phyloP scores from a whole-genome alignment of 1,140 invertebrate genomes.

The Drosophila nannoptera region DNA sequence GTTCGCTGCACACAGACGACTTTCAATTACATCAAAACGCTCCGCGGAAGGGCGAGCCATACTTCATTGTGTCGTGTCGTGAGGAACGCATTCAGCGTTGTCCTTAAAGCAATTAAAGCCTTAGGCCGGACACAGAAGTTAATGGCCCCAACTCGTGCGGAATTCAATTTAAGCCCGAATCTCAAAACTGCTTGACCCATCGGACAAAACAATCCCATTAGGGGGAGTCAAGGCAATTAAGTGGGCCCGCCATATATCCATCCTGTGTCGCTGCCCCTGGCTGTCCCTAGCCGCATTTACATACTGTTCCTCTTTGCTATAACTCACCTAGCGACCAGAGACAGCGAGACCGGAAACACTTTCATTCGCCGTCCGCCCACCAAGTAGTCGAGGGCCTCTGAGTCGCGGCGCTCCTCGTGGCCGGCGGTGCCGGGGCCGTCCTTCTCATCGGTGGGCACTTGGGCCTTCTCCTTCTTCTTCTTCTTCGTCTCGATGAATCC shows the following conservation, averaged over 20 bases:
- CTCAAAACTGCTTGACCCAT: constrained; percentile 20
- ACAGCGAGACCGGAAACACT: constrained; percentile 88
- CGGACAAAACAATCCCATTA: constrained; percentile 13
- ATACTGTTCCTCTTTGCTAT: constrained; percentile 35
- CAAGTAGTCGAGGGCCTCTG: constrained; percentile 85
- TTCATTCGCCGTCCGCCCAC: constrained; percentile 91
- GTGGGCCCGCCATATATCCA: constrained; percentile 25
- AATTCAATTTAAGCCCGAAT: constrained; percentile 36
- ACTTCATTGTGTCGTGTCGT: too few relatives aligned
- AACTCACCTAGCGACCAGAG: constrained; percentile 87
- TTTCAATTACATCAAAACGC: constrained; percentile 5
- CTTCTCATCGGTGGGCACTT: constrained; percentile 47
- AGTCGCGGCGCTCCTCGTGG: constrained; percentile 80
- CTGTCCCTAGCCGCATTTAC: constrained; percentile 43
- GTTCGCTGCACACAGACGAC: background rate
- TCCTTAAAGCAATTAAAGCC: too few relatives aligned
- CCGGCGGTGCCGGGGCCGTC: constrained; percentile 52
- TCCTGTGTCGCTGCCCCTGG: constrained; percentile 8
- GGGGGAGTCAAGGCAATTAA: constrained; percentile 32
- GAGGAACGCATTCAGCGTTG: too few relatives aligned
- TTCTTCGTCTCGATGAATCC: constrained; percentile 85
- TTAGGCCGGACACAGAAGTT: constrained; percentile 5
- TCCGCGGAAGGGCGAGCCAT: background rate
- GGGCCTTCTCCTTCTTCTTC: constrained; percentile 43
- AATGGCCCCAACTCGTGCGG: constrained; percentile 30